Conservation (phyloP, 1,140 invertebrate species). For the Tetragonula clypearis region DNA sequence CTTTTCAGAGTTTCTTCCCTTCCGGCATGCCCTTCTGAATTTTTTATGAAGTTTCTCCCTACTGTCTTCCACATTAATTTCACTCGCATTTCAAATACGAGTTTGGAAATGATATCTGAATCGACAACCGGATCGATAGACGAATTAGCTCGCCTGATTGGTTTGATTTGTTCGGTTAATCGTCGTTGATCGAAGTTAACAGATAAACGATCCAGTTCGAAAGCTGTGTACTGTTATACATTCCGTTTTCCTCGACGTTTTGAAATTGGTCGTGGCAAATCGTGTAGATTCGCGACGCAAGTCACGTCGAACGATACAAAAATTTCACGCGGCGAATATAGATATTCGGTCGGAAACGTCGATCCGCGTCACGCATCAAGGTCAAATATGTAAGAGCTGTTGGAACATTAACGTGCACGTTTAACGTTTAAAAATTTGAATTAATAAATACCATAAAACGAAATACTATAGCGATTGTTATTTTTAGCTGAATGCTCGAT, state of each 20-base stretch:
- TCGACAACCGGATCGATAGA: no score
- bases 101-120: background rate
- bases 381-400: background rate
- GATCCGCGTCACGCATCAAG: background rate
- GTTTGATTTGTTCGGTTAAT: background rate
- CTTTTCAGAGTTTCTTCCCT: background rate
- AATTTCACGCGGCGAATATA: background rate
- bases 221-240: background rate
- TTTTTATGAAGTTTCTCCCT: background rate
- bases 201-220: background rate
- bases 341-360: background rate
- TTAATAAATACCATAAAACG: background rate
- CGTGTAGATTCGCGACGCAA: background rate
- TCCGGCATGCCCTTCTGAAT: background rate
- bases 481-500: background rate
- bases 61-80: background rate
- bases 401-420: background rate
- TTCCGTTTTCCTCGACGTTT: background rate
- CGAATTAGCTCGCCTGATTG: background rate
- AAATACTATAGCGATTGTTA: background rate
- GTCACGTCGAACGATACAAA: background rate
- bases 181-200: background rate
- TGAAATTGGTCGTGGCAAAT: background rate
- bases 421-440: conserved; percentile 19
- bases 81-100: background rate